Conservation (phyloP, 2,888 invertebrate genomes). For the Mactromeris polynyma region DNA sequence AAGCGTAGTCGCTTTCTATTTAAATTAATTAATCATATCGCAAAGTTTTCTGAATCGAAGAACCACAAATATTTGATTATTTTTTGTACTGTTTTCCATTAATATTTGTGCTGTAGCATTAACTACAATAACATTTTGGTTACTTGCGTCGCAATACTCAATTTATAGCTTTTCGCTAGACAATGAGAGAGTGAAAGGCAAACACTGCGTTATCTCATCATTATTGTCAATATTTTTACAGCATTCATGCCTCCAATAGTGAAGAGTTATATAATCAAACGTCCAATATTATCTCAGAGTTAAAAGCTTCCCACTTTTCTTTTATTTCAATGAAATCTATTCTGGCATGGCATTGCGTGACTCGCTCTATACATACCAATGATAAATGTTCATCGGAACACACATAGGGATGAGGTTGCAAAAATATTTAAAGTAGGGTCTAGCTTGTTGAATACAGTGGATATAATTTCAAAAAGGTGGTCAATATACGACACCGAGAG, state of each 20-base stretch:
- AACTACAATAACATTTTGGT: constrained; percentile 14
- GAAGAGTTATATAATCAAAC: constrained; percentile 22
- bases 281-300: constrained; percentile 1
- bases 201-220: neutral
- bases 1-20: neutral
- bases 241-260: neutral
- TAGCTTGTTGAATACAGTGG: neutral
- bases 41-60: neutral
- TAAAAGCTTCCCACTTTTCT: constrained; percentile 26
- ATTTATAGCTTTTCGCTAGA: constrained; percentile 11
- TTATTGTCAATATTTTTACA: neutral
- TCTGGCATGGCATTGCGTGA: constrained; percentile 4
- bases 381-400: neutral
- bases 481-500: too few relatives aligned
- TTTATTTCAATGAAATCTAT: constrained; percentile 19
- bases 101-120: constrained; percentile 28
- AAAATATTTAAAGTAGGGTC: neutral
- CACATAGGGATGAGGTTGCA: neutral
- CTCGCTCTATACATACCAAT: neutral
- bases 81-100: neutral
- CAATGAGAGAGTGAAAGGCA: neutral
- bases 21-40: neutral
- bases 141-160: neutral
- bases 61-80: neutral
- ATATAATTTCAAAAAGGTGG: too few relatives aligned